Evolutionary conservation across 2,113 vertebrate genomes (phyloP).

Genomic region (Pseudorasbora parva): DNA sequence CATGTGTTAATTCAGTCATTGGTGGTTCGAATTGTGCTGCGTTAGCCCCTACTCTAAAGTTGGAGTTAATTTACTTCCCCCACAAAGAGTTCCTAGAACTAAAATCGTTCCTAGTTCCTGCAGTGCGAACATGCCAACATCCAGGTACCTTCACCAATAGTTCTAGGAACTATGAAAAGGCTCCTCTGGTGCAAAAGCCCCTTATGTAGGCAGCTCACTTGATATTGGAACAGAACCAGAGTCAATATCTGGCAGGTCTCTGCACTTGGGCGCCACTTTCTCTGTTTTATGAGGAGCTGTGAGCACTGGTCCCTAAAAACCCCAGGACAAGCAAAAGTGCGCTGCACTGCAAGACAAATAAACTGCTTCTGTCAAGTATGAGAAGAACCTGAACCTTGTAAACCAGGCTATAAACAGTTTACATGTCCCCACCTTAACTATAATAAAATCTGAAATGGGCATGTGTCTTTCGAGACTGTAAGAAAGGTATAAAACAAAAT

Average conservation of each 20-base stretch:
- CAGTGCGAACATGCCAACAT: too few relatives aligned
- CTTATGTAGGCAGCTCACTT: neutral
- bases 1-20: too few relatives aligned
- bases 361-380: constrained; percentile 14
- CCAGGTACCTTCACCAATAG: too few relatives aligned
- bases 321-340: constrained; percentile 38
- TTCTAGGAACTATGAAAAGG: too few relatives aligned
- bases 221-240: constrained; percentile 11
- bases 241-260: constrained; percentile 52
- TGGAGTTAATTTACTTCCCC: too few relatives aligned
- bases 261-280: constrained; percentile 42
- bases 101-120: too few relatives aligned
- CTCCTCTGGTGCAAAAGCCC: too few relatives aligned
- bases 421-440: neutral
- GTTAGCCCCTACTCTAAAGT: too few relatives aligned
- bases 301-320: constrained; percentile 53
- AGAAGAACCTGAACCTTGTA: neutral
- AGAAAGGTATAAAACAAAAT: neutral
- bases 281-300: constrained; percentile 50
- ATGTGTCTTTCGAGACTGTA: neutral
- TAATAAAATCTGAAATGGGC: neutral
- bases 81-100: too few relatives aligned
- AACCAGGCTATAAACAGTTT: neutral
- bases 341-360: constrained; percentile 40
- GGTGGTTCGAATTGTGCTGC: too few relatives aligned